Evolutionary conservation across 2,888 invertebrate species (phyloP).

Genomic region (Agriopis leucophaearia): DNA sequence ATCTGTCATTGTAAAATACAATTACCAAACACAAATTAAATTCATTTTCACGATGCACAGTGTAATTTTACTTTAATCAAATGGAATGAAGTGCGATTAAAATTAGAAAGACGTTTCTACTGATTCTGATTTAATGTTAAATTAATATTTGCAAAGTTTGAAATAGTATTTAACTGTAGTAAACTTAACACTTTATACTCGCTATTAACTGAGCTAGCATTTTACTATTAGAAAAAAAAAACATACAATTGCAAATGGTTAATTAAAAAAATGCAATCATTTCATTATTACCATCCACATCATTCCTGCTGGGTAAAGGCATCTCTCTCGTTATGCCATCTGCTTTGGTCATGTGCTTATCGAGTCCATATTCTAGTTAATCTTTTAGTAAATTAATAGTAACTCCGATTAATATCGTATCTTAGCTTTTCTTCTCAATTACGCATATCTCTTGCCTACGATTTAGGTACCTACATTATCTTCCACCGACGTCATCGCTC

Average conservation of each 20-base stretch:
- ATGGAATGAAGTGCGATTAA: not conserved
- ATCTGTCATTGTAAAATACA: not conserved
- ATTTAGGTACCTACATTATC: not conserved
- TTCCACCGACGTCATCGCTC: conserved; percentile 24
- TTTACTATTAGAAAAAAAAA: too few relatives aligned
- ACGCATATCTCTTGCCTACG: not conserved
- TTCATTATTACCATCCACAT: too few relatives aligned
- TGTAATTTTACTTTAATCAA: not conserved
- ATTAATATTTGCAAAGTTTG: not conserved
- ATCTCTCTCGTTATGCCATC: too few relatives aligned
- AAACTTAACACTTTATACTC: not conserved
- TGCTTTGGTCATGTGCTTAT: too few relatives aligned
- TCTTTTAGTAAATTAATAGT: too few relatives aligned
- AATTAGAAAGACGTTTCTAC: not conserved
- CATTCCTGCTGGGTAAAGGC: too few relatives aligned
- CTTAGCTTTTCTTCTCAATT: not conserved
- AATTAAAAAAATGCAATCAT: too few relatives aligned
- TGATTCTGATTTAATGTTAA: not conserved
- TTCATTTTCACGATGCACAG: not conserved
- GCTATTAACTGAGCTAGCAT: not conserved
- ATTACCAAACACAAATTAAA: not conserved
- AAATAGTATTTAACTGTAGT: not conserved
- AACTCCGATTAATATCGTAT: too few relatives aligned
- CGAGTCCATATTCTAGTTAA: too few relatives aligned
- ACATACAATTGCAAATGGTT: too few relatives aligned